Conservation (phyloP, 1,140 invertebrate genomes). For the Ips nitidus region DNA sequence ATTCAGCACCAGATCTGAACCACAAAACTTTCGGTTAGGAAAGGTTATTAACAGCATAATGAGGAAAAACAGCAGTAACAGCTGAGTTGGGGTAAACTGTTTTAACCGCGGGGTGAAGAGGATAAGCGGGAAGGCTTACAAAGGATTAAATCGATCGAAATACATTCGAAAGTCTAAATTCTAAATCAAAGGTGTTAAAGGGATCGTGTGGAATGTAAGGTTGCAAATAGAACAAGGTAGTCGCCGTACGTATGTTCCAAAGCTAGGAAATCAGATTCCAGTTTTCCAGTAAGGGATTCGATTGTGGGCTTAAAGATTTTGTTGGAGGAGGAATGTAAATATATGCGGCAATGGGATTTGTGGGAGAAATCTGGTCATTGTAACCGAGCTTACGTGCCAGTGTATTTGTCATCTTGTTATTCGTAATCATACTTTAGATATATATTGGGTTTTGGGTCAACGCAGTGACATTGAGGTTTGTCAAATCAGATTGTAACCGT, state of each 20-base stretch:
- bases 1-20: slow-evolving; percentile 45
- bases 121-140: slow-evolving; percentile 31
- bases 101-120: slow-evolving; percentile 14
- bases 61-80: too few relatives aligned
- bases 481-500: too few relatives aligned
- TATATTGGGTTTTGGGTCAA: too few relatives aligned
- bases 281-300: slow-evolving; percentile 8
- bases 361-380: too few relatives aligned
- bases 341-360: too few relatives aligned
- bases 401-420: too few relatives aligned
- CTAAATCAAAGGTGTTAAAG: slow-evolving; percentile 42
- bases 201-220: slow-evolving; percentile 33
- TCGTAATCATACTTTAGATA: too few relatives aligned
- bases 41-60: neutral
- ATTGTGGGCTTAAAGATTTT: neutral
- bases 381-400: too few relatives aligned
- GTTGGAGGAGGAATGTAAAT: too few relatives aligned
- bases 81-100: too few relatives aligned
- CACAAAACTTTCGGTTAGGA: neutral
- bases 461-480: too few relatives aligned
- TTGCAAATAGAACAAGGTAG: slow-evolving; percentile 21
- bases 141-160: slow-evolving; percentile 40
- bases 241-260: slow-evolving; percentile 23
- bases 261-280: slow-evolving; percentile 26
- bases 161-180: slow-evolving; percentile 40